Conservation (phyloP, 1,140 invertebrate genomes). For the Papilio polyxenes region DNA sequence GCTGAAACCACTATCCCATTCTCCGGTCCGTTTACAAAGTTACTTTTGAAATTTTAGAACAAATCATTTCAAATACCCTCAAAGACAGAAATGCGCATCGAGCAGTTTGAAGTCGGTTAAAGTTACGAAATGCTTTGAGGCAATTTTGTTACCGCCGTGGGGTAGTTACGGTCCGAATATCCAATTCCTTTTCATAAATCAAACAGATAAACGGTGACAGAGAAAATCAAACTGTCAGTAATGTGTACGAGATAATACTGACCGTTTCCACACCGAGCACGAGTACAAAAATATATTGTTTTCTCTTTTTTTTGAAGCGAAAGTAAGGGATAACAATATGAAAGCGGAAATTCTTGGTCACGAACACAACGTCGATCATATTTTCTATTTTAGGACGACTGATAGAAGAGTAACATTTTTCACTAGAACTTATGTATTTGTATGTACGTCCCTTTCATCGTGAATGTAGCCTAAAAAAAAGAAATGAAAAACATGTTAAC, state of each 20-base stretch:
- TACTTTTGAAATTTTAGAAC: constrained; percentile 33
- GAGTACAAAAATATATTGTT: neutral
- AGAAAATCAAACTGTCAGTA: neutral
- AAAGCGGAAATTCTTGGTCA: too few relatives aligned
- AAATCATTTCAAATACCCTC: constrained; percentile 26
- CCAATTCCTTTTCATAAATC: constrained; percentile 15
- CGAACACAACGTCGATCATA: too few relatives aligned
- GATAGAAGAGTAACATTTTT: too few relatives aligned
- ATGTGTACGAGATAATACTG: neutral
- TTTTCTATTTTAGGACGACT: too few relatives aligned
- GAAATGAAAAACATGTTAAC: too few relatives aligned
- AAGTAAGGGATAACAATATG: too few relatives aligned
- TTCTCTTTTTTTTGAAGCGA: too few relatives aligned
- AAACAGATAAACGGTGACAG: neutral
- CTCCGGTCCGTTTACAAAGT: constrained; percentile 9
- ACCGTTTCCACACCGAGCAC: neutral
- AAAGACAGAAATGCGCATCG: constrained; percentile 21
- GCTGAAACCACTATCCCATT: constrained; percentile 12
- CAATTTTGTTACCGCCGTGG: constrained; percentile 26
- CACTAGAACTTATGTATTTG: too few relatives aligned
- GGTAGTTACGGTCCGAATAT: constrained; percentile 25
- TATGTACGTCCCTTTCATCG: too few relatives aligned
- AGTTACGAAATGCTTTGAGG: constrained; percentile 33
- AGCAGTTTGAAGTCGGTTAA: constrained; percentile 10
- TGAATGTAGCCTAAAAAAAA: too few relatives aligned